Evolutionary conservation across 2,797 vertebrate species (phyloP).

Genomic region (Parotocinclus haroldoi): DNA sequence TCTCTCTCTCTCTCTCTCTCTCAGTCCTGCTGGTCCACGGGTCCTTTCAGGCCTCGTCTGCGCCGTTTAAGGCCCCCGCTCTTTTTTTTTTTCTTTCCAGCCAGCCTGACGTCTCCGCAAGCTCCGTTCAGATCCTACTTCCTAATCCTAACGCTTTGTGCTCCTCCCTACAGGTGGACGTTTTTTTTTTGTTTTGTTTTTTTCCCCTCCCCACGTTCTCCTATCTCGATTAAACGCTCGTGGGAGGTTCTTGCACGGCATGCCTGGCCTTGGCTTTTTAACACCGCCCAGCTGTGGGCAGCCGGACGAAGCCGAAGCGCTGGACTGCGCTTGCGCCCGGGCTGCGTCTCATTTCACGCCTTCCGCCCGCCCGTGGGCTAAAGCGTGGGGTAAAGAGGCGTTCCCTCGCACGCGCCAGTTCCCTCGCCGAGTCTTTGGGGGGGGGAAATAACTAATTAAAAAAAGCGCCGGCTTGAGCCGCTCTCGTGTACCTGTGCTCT

Average conservation of each 20-base stretch:
- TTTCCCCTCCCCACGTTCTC: conserved; percentile 51
- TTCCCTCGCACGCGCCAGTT: not conserved
- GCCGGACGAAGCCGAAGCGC: not conserved
- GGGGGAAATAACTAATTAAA: too few relatives aligned
- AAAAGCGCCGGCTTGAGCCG: not conserved
- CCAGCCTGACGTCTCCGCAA: conserved; percentile 20
- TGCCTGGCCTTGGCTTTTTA: conserved; percentile 44
- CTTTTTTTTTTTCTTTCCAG: conserved; percentile 4
- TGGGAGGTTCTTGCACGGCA: conserved; percentile 37
- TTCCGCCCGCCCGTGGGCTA: too few relatives aligned
- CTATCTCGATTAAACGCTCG: conserved; percentile 25
- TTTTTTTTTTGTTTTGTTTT: conserved; percentile 49
- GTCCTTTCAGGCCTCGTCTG: conserved; percentile 64
- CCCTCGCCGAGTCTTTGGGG: not conserved
- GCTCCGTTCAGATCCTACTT: not conserved
- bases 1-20: conserved; percentile 28
- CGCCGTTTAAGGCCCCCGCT: conserved; percentile 13
- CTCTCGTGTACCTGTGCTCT: conserved; percentile 53
- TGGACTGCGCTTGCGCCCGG: not conserved
- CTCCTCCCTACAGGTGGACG: conserved; percentile 46
- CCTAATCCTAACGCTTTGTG: conserved; percentile 33
- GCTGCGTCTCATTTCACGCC: conserved; percentile 26
- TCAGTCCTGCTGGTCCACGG: conserved; percentile 53
- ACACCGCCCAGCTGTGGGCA: conserved; percentile 7
- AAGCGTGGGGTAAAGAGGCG: too few relatives aligned